Conservation (phyloP, 37 sponge, comb jelly and placozoan species). For the Spongilla lacustris region DNA sequence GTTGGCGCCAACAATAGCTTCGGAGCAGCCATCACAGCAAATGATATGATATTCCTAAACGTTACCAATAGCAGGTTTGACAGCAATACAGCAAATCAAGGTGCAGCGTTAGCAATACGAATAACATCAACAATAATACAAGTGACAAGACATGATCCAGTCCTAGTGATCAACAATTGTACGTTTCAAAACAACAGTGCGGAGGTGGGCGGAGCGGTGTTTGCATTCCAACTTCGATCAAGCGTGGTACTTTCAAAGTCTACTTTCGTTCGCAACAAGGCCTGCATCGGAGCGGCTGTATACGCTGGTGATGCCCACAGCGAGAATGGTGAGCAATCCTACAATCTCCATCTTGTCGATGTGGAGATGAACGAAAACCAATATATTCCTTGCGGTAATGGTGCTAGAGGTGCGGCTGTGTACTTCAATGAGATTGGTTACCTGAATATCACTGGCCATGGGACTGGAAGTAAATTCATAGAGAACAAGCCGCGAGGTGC, state of each 20-base stretch:
- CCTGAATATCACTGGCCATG: conserved; percentile 19
- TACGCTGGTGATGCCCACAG: too few relatives aligned
- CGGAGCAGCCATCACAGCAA: conserved; percentile 21
- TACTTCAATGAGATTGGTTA: conserved; percentile 3
- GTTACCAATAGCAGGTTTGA: not conserved
- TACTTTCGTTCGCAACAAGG: too few relatives aligned
- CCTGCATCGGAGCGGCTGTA: too few relatives aligned
- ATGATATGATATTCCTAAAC: conserved; percentile 16
- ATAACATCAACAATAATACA: too few relatives aligned
- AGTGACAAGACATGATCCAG: too few relatives aligned
- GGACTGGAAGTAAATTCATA: conserved; percentile 16
- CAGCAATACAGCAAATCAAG: not conserved
- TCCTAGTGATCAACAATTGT: too few relatives aligned
- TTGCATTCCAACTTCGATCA: too few relatives aligned
- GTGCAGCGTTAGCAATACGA: not conserved
- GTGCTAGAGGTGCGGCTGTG: conserved; percentile 16
- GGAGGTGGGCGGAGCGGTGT: too few relatives aligned
- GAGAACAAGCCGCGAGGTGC: conserved; percentile 19
- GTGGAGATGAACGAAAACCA: not conserved
- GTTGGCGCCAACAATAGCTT: not conserved
- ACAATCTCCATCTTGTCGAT: conserved; percentile 1
- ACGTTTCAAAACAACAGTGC: too few relatives aligned
- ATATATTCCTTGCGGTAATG: not conserved
- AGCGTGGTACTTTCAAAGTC: too few relatives aligned
- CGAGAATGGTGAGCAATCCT: too few relatives aligned